Conservation (phyloP, 2,113 vertebrate species). For the Passer montanus region DNA sequence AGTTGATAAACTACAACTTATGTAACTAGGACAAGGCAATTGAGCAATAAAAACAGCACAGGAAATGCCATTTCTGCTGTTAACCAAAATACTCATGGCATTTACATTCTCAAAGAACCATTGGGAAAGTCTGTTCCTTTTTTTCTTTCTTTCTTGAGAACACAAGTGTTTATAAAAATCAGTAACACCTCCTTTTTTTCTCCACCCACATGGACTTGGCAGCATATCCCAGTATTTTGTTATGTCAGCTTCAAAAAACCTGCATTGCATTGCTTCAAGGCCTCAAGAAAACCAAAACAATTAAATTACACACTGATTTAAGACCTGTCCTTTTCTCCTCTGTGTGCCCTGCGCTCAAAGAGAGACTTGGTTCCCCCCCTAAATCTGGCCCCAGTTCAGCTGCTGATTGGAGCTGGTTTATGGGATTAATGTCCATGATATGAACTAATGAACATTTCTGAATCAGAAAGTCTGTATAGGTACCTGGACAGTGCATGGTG, state of each 20-base stretch:
- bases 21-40: constrained; percentile 21
- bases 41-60: constrained; percentile 24
- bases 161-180: constrained; percentile 24
- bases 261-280: background rate
- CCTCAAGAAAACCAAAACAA: constrained; percentile 45
- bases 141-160: constrained; percentile 10
- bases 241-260: constrained; percentile 48
- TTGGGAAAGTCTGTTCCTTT: background rate
- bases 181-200: constrained; percentile 37
- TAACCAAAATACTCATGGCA: background rate
- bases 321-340: constrained; percentile 1
- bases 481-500: background rate
- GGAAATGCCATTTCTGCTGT: constrained; percentile 42
- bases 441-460: background rate
- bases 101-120: background rate
- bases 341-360: background rate
- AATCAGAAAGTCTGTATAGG: background rate
- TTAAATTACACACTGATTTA: background rate
- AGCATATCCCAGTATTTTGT: background rate
- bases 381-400: background rate
- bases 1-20: constrained; percentile 53
- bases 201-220: constrained; percentile 53
- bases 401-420: background rate
- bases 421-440: background rate
- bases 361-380: background rate